Percentiles rank a stretch among this genome's conserved stretches.
These are phyloP conservation scores for Hycleus phaleratus DNA, from an alignment of 1,140 invertebrate species.

Conservation along the genomic window DNA sequence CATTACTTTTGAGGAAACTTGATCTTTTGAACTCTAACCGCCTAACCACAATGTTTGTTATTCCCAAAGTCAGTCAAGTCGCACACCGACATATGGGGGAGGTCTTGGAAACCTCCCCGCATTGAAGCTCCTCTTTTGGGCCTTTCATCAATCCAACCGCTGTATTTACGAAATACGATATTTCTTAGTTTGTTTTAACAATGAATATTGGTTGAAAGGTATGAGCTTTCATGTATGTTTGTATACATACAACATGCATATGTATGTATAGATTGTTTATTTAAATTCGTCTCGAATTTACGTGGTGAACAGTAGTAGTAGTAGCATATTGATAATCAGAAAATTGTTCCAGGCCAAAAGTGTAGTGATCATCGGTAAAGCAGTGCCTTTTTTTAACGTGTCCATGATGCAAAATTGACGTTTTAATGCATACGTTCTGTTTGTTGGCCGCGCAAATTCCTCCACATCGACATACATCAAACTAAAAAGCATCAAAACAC, in stretches of 20 bases:
- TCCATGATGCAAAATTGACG: constrained; percentile 19
- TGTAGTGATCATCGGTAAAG: too few species aligned
- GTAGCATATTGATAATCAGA: too few species aligned
- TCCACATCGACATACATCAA: neutral
- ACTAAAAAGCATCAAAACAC: too few species aligned
- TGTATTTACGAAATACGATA: constrained; percentile 21
- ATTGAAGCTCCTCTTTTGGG: too few species aligned
- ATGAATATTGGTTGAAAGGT: constrained; percentile 13
- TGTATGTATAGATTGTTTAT: too few species aligned
- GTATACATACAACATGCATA: neutral
- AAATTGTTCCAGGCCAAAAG: too few species aligned
- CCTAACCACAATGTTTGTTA: constrained; percentile 21
- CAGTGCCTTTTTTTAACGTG: constrained; percentile 1
- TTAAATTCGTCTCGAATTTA: too few species aligned
- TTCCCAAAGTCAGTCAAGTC: constrained; percentile 14
- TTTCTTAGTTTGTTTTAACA: constrained; percentile 21
- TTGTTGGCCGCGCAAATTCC: constrained; percentile 6
- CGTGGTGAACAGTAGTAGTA: too few species aligned
- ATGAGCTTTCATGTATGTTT: constrained; percentile 13
- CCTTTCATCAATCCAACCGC: too few species aligned
- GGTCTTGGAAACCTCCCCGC: too few species aligned
- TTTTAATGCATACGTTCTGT: constrained; percentile 20
- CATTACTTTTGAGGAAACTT: too few species aligned
- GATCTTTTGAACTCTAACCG: neutral
- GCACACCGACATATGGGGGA: neutral